phyloP scores from a whole-genome alignment of 2,888 invertebrate genomes.

The Cephus rjabovi region DNA sequence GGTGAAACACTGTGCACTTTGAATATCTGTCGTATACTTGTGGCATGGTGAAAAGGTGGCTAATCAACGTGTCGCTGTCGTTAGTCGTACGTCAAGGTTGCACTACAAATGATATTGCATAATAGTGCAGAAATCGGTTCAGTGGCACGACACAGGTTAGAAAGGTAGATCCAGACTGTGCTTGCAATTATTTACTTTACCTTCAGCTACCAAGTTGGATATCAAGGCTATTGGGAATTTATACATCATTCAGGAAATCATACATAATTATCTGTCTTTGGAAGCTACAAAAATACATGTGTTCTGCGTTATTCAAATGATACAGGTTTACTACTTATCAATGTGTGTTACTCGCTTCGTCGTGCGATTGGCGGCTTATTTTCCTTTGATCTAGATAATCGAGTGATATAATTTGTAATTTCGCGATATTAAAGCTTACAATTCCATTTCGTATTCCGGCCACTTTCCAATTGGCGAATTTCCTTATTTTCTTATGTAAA shows the following conservation, averaged over 20 bases:
- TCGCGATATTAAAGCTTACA: background rate
- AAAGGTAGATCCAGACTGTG: slow-evolving; percentile 36
- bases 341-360: background rate
- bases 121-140: slow-evolving; percentile 52
- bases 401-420: background rate
- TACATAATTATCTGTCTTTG: background rate
- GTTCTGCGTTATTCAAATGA: background rate
- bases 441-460: background rate
- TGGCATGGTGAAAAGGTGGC: slow-evolving; percentile 8
- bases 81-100: slow-evolving; percentile 47
- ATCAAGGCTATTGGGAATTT: slow-evolving; percentile 37
- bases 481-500: background rate
- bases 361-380: background rate
- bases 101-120: slow-evolving; percentile 51
- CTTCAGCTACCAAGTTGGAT: slow-evolving; percentile 29
- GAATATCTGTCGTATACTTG: background rate
- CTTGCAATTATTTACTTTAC: slow-evolving; percentile 37
- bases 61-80: slow-evolving; percentile 42
- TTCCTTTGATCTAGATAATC: background rate
- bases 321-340: background rate
- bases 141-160: slow-evolving; percentile 43
- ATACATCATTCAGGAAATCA: background rate
- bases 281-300: background rate
- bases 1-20: background rate
- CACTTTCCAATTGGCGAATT: background rate